Conservation (phyloP, 2,888 invertebrate genomes). For the Eupithecia exiguata region DNA sequence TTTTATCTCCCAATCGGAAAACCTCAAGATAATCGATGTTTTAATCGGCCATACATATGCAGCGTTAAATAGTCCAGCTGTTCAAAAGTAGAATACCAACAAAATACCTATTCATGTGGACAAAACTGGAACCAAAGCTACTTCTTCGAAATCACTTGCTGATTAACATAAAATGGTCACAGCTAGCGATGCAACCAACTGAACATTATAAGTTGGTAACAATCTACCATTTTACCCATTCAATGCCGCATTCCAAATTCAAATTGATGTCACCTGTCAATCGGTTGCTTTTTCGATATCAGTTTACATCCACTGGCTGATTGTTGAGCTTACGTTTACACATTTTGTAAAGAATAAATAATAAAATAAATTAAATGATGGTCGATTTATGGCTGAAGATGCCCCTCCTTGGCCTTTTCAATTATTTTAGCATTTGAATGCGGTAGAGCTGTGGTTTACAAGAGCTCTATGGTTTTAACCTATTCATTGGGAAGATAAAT, state of each 20-base stretch:
- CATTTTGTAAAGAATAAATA: slow-evolving; percentile 25
- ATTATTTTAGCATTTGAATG: slow-evolving; percentile 33
- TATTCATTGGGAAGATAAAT: not conserved
- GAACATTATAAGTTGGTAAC: slow-evolving; percentile 3
- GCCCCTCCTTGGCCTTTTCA: slow-evolving; percentile 17
- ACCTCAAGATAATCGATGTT: slow-evolving; percentile 8
- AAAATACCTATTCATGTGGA: not conserved
- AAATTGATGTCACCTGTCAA: slow-evolving; percentile 37
- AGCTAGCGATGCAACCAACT: not conserved
- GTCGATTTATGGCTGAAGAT: slow-evolving; percentile 17
- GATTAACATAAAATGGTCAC: slow-evolving; percentile 5
- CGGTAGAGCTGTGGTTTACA: slow-evolving; percentile 1
- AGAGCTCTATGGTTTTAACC: not conserved
- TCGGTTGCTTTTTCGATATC: slow-evolving; percentile 25
- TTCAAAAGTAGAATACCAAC: slow-evolving; percentile 10
- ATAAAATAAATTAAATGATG: slow-evolving; percentile 23
- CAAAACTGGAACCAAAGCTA: not conserved
- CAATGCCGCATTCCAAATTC: slow-evolving; percentile 30
- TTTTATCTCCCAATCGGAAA: slow-evolving; percentile 6
- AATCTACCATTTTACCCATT: slow-evolving; percentile 17
- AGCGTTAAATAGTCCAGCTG: slow-evolving; percentile 16
- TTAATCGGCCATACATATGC: slow-evolving; percentile 16
- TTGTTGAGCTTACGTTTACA: slow-evolving; percentile 25
- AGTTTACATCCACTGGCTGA: slow-evolving; percentile 18
- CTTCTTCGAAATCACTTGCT: not conserved